Evolutionary conservation across 2,888 invertebrate genomes (phyloP).

Genomic region (Incurvaria masculella): DNA sequence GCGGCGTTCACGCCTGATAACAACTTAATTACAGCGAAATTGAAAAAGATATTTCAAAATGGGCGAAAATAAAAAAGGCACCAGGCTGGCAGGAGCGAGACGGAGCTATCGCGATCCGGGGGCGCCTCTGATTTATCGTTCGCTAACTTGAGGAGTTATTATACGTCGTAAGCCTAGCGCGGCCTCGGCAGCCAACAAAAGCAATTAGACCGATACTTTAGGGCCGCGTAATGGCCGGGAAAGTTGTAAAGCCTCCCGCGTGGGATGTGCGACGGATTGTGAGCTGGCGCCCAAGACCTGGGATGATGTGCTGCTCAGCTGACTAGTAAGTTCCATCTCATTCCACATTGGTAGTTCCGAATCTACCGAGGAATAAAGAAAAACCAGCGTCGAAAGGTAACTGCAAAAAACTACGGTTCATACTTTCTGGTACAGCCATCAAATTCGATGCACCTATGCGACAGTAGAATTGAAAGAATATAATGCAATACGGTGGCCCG

Average conservation of each 20-base stretch:
- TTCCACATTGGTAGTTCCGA: too few species aligned
- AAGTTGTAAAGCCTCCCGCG: background rate
- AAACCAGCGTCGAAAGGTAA: too few species aligned
- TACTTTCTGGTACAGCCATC: too few species aligned
- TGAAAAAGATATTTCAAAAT: background rate
- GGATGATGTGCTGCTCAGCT: too few species aligned
- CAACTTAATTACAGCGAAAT: background rate
- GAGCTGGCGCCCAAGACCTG: too few species aligned
- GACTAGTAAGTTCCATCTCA: too few species aligned
- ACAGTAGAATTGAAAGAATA: too few species aligned
- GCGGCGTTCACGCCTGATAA: background rate
- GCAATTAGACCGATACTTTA: background rate
- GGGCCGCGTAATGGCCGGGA: background rate
- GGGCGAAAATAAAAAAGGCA: background rate
- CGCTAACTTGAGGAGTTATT: background rate
- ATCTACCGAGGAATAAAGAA: too few species aligned
- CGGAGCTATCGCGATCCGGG: background rate
- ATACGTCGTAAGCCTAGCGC: background rate
- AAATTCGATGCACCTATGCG: too few species aligned
- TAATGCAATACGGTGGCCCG: too few species aligned
- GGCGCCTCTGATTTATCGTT: background rate
- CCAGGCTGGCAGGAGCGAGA: background rate
- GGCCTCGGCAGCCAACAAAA: background rate
- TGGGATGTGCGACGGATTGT: background rate
- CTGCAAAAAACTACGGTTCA: too few species aligned